Base-by-base conservation (phyloP, 2,113 vertebrate genomes). In the Sebastes schlegelii region DNA sequence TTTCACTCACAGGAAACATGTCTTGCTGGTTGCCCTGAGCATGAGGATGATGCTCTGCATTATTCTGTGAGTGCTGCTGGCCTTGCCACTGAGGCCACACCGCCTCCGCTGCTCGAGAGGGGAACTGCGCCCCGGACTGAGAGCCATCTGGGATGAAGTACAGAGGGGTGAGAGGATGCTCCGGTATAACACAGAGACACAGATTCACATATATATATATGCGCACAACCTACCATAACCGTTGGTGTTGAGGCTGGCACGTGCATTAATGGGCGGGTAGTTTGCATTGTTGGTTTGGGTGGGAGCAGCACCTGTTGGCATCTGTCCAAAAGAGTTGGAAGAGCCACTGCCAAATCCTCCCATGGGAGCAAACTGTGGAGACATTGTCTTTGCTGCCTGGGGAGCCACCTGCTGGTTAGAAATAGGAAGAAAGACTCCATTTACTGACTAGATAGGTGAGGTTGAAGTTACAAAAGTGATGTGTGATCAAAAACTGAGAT, bases 11-110 rank as follows among this genome's bases (percentile, higher is more conserved):
- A 65, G 96, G 95, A 90, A 98, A 99, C 86, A 98, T 97, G 92
- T 99, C 98, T 0, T 97, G 93, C 92, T 98, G 98, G 92, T 87
- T 96, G 5, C 95, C 93, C 81, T 97, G 97, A 0, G 95, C 93
- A 11, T 95, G 97, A 49, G 94, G 96, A 89, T 97, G 94, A 26
- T 96, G 92, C 85, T 98, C 97, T 1, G 85, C 90, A 0, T 95
- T 88, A 6, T 73, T 90, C 0, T 97, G 94, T 0, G 95, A 87
- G 8, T 97, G 97, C 74, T 96, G 96, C 88, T 97, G 97, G 14
- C 94, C 95, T 6, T 96, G 97, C 98, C 98, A 99, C 93, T 97
- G 98, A 0, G 97, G 94, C 98, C 98, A 99, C 86, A 97, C 95
- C 2, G 95, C 94, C 85, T 98, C 98, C 4, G 95, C 83, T 43